phyloP scores from a whole-genome alignment of 23 tunicate genomes.

The Aplidium turbinatum region DNA sequence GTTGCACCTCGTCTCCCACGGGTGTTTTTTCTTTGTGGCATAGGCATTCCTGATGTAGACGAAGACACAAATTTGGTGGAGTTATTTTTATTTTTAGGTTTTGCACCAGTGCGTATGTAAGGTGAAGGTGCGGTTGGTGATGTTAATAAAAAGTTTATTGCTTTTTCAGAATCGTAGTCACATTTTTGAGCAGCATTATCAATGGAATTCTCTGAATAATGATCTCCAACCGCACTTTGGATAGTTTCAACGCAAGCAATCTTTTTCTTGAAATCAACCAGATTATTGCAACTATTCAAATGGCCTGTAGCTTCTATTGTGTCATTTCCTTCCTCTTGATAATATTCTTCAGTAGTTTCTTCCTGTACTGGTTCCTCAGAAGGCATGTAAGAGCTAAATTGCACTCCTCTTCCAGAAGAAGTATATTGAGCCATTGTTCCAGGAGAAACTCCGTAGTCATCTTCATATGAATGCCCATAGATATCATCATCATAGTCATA shows the following conservation, averaged over 20 bases:
- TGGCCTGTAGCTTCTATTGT: too few species aligned
- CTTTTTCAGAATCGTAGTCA: conserved; percentile 60
- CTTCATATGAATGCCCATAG: conserved; percentile 88
- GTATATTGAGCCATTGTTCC: conserved; percentile 75
- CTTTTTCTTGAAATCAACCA: not conserved
- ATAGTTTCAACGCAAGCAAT: conserved; percentile 27
- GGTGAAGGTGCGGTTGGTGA: too few species aligned
- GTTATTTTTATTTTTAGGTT: too few species aligned
- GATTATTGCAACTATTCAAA: not conserved
- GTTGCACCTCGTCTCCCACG: too few species aligned
- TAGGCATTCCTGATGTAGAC: too few species aligned
- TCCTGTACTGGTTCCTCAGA: conserved; percentile 74
- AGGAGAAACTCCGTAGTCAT: conserved; percentile 85
- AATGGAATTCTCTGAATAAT: conserved; percentile 46
- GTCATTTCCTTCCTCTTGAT: not conserved
- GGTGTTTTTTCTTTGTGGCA: too few species aligned
- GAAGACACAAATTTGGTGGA: too few species aligned
- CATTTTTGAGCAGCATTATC: conserved; percentile 41
- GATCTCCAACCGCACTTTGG: conserved; percentile 70
- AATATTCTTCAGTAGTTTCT: conserved; percentile 32
- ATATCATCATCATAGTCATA: conserved; percentile 82
- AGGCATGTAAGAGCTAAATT: conserved; percentile 74
- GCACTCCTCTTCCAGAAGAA: conserved; percentile 46
- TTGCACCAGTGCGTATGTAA: too few species aligned
- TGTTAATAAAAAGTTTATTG: conserved; percentile 54